Evolutionary conservation across 2,113 vertebrate genomes (phyloP), one percentile per base, ranked within the genome.

Genomic region (Oenanthe oenanthe): DNA sequence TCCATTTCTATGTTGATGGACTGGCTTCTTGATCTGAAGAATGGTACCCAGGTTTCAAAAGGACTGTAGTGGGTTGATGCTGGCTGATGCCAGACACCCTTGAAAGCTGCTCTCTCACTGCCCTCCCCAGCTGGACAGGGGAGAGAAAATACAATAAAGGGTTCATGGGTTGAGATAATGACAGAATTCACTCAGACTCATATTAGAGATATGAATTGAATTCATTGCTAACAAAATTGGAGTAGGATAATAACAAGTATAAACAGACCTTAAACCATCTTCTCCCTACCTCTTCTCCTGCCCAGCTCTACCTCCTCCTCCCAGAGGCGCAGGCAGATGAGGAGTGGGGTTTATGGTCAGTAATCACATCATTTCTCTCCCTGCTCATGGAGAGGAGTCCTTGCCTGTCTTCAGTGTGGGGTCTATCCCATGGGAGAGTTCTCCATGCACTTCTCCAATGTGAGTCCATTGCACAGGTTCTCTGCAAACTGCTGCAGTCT

Each of bases 291-390:
- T 65, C 51, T 42, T 34, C 36, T 58, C 31, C 25, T 58, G 51
- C 31, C 7, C 36, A 43, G 32, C 9, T 43, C 36, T 58, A 11
- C 13, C 5, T 58, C 31, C 19, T 85, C 7, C 3, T 10, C 11
- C 1, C 7, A 32, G 31, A 32, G 26, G 13, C 43, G 43, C 31
- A 60, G 36, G 32, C 45, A 32, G 36, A 22, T 0, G 2, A 67
- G 53, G 26, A 36, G 10, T 32, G 43, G 51, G 25, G 4, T 31
- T 57, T 50, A 17, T 66, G 34, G 42, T 65, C 70, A 65, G 19
- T 42, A 34, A 42, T 17, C 31, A 29, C 9, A 7, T 31, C 0
- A 0, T 42, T 76, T 76, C 32, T 34, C 32, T 25, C 2, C 1
- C 32, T 58, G 21, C 43, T 43, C 12, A 51, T 32, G 43, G 53